Evolutionary conservation across 1,140 invertebrate species (phyloP).

Genomic region (Drosophila ogumai): DNA sequence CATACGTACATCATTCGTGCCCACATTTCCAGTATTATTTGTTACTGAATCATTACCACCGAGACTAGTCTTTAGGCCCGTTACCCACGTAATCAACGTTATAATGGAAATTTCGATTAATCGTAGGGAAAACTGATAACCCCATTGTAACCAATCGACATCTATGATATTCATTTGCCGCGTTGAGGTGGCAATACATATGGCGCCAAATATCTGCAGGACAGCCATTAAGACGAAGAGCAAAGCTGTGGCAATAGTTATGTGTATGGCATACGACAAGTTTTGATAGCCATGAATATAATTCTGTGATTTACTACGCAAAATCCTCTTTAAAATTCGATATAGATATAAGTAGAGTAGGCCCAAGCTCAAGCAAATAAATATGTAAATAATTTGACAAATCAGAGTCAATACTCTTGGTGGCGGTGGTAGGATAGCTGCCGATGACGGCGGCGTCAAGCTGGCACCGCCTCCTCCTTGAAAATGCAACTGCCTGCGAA

Average conservation of each 20-base stretch:
- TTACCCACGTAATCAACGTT: constrained; percentile 92
- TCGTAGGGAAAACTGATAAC: constrained; percentile 93
- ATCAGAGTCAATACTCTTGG: constrained; percentile 89
- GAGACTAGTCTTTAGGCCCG: constrained; percentile 88
- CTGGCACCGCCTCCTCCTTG: constrained; percentile 37
- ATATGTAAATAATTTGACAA: constrained; percentile 93
- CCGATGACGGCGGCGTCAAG: constrained; percentile 23
- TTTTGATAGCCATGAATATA: constrained; percentile 89
- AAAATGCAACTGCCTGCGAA: constrained; percentile 48
- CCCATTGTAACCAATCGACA: constrained; percentile 94
- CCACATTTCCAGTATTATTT: constrained; percentile 25
- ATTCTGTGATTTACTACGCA: constrained; percentile 89
- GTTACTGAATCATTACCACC: constrained; percentile 38
- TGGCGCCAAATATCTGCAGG: constrained; percentile 91
- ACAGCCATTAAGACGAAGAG: constrained; percentile 92
- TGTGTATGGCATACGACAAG: constrained; percentile 92
- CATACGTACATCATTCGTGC: constrained; percentile 21
- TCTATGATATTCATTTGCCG: constrained; percentile 68
- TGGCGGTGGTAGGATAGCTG: constrained; percentile 57
- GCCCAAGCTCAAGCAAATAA: constrained; percentile 91
- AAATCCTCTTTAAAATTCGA: constrained; percentile 88
- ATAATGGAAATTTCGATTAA: constrained; percentile 94
- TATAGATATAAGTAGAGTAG: constrained; percentile 94
- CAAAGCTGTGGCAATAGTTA: constrained; percentile 93
- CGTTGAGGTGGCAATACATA: constrained; percentile 85